These are phyloP conservation scores for Macroglossus sobrinus DNA, from an alignment of 2,113 vertebrate species.

Conservation along the genomic window DNA sequence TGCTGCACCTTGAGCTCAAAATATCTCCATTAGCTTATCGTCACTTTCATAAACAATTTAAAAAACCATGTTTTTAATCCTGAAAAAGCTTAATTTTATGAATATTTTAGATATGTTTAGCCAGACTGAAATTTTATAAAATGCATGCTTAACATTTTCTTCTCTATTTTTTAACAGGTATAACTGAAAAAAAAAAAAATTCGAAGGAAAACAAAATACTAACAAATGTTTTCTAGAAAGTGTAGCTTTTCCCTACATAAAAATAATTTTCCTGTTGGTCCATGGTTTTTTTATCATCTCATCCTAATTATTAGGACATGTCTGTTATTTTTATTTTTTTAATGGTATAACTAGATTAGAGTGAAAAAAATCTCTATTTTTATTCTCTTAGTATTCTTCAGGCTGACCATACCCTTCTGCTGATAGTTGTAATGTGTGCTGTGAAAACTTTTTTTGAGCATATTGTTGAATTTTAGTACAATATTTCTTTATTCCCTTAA, in stretches of 20 bases:
- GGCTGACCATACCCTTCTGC: neutral
- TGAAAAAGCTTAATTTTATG: slow-evolving; percentile 70
- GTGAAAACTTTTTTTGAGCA: neutral
- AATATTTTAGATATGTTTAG: slow-evolving; percentile 67
- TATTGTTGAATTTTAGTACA: neutral
- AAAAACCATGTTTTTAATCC: neutral
- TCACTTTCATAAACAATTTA: slow-evolving; percentile 57
- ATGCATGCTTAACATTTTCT: slow-evolving; percentile 51
- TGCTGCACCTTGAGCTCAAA: slow-evolving; percentile 54
- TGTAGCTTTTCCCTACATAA: neutral
- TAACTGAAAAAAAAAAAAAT: slow-evolving; percentile 35
- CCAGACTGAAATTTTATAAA: slow-evolving; percentile 39
- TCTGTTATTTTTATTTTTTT: neutral
- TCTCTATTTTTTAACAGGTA: slow-evolving; percentile 53
- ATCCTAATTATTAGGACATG: neutral
- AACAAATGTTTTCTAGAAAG: slow-evolving; percentile 43
- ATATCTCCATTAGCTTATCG: slow-evolving; percentile 40
- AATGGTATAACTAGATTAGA: neutral
- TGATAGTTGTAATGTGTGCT: neutral
- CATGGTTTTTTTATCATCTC: neutral
- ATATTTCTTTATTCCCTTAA: neutral
- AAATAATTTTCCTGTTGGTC: neutral
- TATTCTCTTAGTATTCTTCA: neutral
- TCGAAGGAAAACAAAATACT: neutral
- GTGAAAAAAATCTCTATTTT: neutral